Percentiles rank a stretch among this genome's conserved stretches.
These are phyloP conservation scores for Dasyprocta punctata DNA, from an alignment of 2,113 vertebrate genomes.

Conservation along the genomic window DNA sequence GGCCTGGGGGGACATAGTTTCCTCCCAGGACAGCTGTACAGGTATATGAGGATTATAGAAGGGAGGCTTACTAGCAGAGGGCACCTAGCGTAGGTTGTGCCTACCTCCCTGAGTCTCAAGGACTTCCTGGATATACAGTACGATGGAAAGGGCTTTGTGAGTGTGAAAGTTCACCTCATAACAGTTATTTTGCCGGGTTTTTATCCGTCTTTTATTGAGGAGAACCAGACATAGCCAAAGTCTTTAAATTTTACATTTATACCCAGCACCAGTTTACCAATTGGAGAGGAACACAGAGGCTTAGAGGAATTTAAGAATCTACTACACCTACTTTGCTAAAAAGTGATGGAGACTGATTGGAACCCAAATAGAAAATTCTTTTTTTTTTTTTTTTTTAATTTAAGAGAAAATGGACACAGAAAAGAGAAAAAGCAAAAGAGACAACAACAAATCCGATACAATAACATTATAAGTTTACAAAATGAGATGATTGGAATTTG, in stretches of 20 bases:
- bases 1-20: background rate
- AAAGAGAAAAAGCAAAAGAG: too few species aligned
- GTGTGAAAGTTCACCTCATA: background rate
- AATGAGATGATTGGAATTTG: too few species aligned
- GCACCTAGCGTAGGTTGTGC: background rate
- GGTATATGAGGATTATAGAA: background rate
- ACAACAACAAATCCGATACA: too few species aligned
- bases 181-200: background rate
- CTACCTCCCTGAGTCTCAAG: background rate
- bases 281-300: background rate
- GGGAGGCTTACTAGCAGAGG: background rate
- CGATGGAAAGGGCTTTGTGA: background rate
- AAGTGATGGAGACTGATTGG: background rate
- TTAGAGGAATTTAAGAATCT: background rate
- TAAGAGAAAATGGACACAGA: too few species aligned
- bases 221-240: background rate
- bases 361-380: background rate
- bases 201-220: background rate
- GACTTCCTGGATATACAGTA: background rate
- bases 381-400: too few species aligned
- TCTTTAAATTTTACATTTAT: background rate
- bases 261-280: background rate
- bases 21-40: background rate
- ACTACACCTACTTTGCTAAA: background rate
- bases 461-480: too few species aligned